Evolutionary conservation across 1,140 invertebrate genomes (phyloP), one percentile per base, ranked within the genome.

Genomic region (Ceratoteleas bidentatus): DNA sequence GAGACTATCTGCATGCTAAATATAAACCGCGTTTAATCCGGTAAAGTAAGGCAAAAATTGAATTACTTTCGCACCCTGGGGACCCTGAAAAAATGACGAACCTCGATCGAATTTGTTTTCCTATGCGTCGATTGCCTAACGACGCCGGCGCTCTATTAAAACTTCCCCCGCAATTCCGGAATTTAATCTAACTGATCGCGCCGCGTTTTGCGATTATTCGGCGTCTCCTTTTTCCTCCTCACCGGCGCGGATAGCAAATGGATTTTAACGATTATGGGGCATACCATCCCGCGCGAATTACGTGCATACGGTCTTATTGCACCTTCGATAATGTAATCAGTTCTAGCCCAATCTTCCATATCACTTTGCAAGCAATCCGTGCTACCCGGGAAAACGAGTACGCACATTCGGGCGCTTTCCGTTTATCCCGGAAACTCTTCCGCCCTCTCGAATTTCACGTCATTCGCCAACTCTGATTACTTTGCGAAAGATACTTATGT

Each of bases 291-390:
- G 50, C 58, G 70, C 80, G 72, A 85, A 85, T 83, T 79, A 81
- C 77, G 81, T 78, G 81, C 80, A 78, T 69, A 80, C 79, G 70
- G 62, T 72, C 65, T 76, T 69, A 69, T 76, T 75, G 77, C 73
- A 74, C 82, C 61, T 69, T 84, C 83, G 85, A 86, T 86, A 86
- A 86, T 86, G 84, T 86, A 86, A 86, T 86, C 85, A 86, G 83
- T 84, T 85, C 70, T 79, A 57, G 74, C 74, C 69, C 57, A 82
- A 76, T 76, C 83, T 82, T 77, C 80, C 80, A 82, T 74, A 82
- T 82, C 80, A 78, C 80, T 82, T 74, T 74, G 74, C 80, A 78
- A 78, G 68, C 80, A 82, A 82, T 82, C 74, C 65, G 68, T 49
- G 56, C 57, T 64, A 57, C 56, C 52, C 45, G 53, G 70, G 62